Percentiles rank a stretch among this genome's conserved stretches.
These are phyloP conservation scores for Hyppa rectilinea DNA, from an alignment of 2,888 invertebrate species.

Conservation along the genomic window DNA sequence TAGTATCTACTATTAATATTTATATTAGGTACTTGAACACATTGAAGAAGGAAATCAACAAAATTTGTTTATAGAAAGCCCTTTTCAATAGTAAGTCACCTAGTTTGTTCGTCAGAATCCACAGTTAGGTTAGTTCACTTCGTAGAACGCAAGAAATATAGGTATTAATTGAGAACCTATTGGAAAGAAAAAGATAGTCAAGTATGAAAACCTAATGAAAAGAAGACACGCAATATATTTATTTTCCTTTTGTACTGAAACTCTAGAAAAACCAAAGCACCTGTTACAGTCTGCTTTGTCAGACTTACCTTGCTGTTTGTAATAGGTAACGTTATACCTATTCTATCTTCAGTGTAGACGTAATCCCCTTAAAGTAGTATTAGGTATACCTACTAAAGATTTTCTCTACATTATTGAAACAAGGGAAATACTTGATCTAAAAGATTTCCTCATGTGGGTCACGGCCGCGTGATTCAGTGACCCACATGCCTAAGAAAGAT, in stretches of 20 bases:
- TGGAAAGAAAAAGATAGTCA: not conserved
- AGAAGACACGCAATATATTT: not conserved
- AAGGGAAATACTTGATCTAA: conserved; percentile 34
- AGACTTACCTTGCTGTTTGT: not conserved
- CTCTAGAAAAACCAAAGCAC: not conserved
- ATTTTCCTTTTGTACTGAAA: conserved; percentile 8
- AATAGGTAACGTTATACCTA: too few species aligned
- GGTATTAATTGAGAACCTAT: not conserved
- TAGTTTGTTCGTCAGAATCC: not conserved
- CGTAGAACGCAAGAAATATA: not conserved
- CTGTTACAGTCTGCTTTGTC: not conserved
- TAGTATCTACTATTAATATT: too few species aligned
- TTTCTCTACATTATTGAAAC: conserved; percentile 5
- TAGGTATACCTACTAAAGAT: not conserved
- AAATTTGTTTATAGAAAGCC: too few species aligned
- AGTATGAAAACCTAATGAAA: not conserved
- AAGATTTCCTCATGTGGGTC: conserved; percentile 57
- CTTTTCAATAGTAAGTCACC: not conserved
- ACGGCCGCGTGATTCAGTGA: conserved; percentile 56
- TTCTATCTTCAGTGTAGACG: not conserved
- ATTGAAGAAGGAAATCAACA: too few species aligned
- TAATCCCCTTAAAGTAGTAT: not conserved
- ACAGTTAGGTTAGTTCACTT: not conserved
- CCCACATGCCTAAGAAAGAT: conserved; percentile 50
- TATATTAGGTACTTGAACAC: too few species aligned